Evolutionary conservation across 1,140 invertebrate genomes (phyloP), one percentile per base, ranked within the genome.

Genomic region (Drosophila nasuta): DNA sequence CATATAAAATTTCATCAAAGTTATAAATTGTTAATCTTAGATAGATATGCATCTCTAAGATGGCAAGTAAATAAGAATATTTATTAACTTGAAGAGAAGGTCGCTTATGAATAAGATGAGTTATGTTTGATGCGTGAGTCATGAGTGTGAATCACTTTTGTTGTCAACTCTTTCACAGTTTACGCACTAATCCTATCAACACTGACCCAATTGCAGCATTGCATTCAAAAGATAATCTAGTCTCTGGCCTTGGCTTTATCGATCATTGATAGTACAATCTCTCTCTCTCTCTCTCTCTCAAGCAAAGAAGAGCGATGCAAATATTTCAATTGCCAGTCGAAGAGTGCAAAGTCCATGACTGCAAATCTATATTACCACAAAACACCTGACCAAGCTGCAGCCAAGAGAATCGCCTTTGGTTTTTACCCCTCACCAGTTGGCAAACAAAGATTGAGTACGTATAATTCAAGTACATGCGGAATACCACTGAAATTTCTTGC

Each of bases 401-500:
- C 20, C 20, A 25, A 35, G 10, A 17, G 30, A 13, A 13, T 15
- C 52, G 15, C 3, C 52, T 11, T 25, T 30, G 3, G 8, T 17
- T 25, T 25, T 52, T 3, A 54, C 35, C 35, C 6, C 56, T 6
- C 20, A 2, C 10, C 1, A 25, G 1, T 6, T n/a, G 35, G 35
- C 35, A 8, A 38, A 13, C 5, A 30, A 25, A 41, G 35, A 38
- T 43, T 52, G 33, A 46, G 51, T 57, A 62, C 28, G 51, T 54
- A 8, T 57, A 82, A 82, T 83, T 87, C 83, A 88, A 87, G 83
- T 87, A 87, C 83, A 87, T 64, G 80, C 48, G 63, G 73, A 73
- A 87, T 82, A 66, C 83, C 83, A 79, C 65, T 82, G 54, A 88
- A 82, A 79, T 77, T 78, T 87, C 77, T 25, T 87, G 82, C 83